Evolutionary conservation across 2,888 invertebrate genomes (phyloP).

Genomic region (Lamproptera curius): DNA sequence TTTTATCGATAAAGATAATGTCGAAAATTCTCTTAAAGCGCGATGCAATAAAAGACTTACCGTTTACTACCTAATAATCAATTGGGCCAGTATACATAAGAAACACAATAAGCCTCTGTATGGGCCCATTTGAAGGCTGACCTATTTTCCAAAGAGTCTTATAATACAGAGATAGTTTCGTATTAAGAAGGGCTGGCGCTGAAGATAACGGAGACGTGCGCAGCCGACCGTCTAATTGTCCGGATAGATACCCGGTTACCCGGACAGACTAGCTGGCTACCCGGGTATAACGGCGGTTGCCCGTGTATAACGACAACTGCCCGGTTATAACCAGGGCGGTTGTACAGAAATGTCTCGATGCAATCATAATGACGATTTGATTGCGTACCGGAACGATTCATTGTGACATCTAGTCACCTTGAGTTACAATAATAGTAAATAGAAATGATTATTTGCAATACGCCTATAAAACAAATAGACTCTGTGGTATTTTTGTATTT

Average conservation of each 20-base stretch:
- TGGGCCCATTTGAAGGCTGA: slow-evolving; percentile 34
- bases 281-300: slow-evolving; percentile 24
- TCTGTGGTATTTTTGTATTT: background rate
- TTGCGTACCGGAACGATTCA: too few species aligned
- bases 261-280: slow-evolving; percentile 21
- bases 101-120: slow-evolving; percentile 30
- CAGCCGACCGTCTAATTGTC: slow-evolving; percentile 60
- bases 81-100: slow-evolving; percentile 25
- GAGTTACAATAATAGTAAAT: too few species aligned
- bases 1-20: too few species aligned
- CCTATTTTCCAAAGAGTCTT: slow-evolving; percentile 45
- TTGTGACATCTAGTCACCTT: too few species aligned
- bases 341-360: background rate
- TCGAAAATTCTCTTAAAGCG: too few species aligned
- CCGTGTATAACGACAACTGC: slow-evolving; percentile 21
- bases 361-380: slow-evolving; percentile 11
- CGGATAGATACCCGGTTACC: slow-evolving; percentile 45
- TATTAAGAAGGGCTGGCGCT: slow-evolving; percentile 61
- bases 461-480: too few species aligned
- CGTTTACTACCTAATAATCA: slow-evolving; percentile 31
- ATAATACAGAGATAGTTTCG: slow-evolving; percentile 44
- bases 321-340: background rate
- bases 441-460: too few species aligned
- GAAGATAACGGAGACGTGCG: slow-evolving; percentile 51
- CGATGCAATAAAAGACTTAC: too few species aligned